These are phyloP conservation scores for Spheniscus humboldti DNA, from an alignment of 2,797 vertebrate species.

Conservation along the genomic window DNA sequence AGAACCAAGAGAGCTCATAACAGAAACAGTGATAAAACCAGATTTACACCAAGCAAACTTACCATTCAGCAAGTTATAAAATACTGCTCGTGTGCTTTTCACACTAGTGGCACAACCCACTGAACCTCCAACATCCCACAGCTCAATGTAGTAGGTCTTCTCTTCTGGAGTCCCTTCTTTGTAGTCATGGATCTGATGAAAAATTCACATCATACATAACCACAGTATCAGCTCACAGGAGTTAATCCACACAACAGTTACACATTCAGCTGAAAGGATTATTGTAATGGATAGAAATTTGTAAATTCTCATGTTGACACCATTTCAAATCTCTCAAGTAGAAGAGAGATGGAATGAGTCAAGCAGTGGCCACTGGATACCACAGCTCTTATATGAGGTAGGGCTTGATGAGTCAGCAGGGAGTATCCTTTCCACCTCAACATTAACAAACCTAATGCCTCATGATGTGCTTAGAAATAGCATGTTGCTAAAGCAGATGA, in stretches of 20 bases:
- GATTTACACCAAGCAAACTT: background rate
- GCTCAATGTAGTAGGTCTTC: conserved; percentile 95
- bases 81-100: conserved; percentile 95
- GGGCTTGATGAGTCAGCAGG: background rate
- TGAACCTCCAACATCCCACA: conserved; percentile 97
- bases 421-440: background rate
- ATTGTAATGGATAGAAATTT: background rate
- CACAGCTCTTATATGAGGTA: background rate
- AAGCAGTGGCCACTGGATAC: background rate
- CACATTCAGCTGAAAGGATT: background rate
- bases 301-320: background rate
- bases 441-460: background rate
- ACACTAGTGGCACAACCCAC: conserved; percentile 92
- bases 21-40: background rate
- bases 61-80: conserved; percentile 97
- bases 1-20: background rate
- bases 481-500: background rate
- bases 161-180: conserved; percentile 97
- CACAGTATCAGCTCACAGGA: background rate
- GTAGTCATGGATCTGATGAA: conserved; percentile 91
- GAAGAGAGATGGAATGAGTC: background rate
- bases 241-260: background rate
- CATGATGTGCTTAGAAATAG: background rate
- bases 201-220: background rate
- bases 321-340: background rate